Percentiles rank a stretch among this genome's conserved stretches.
Conservation (phyloP, 2,113 vertebrate genomes). For the Halichoerus grypus region DNA sequence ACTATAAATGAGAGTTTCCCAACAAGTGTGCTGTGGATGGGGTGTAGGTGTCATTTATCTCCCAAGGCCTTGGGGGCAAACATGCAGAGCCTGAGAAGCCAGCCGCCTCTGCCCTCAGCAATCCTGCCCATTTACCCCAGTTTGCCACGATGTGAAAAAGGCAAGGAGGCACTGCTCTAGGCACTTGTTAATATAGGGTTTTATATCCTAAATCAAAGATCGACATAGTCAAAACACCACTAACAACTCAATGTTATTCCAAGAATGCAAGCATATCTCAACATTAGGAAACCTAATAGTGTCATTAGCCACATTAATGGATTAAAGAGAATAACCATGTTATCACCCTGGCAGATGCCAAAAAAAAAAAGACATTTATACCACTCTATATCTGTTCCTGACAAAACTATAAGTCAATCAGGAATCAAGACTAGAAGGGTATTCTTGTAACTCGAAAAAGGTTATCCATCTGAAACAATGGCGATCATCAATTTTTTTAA, state of each 20-base stretch:
- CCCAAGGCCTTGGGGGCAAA: not conserved
- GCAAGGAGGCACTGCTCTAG: not conserved
- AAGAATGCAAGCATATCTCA: conserved; percentile 32
- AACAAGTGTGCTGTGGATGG: not conserved
- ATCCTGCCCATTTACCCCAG: not conserved
- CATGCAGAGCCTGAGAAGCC: not conserved
- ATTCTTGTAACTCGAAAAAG: conserved; percentile 16
- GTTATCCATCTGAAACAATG: not conserved
- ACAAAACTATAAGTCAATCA: conserved; percentile 16
- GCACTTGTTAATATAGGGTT: not conserved
- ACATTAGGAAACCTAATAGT: not conserved
- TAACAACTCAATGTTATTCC: not conserved
- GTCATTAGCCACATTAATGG: not conserved
- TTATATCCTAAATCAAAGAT: conserved; percentile 27
- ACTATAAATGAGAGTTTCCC: not conserved
- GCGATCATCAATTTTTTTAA: not conserved
- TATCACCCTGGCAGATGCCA: not conserved
- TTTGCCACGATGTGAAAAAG: not conserved
- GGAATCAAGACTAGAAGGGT: not conserved
- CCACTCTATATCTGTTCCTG: not conserved
- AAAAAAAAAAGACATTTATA: not conserved
- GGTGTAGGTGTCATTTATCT: not conserved
- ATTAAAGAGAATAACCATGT: conserved; percentile 48
- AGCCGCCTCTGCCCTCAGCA: not conserved
- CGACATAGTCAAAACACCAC: not conserved